phyloP scores from a whole-genome alignment of 2,113 vertebrate genomes.

The Lycocorax pyrrhopterus region DNA sequence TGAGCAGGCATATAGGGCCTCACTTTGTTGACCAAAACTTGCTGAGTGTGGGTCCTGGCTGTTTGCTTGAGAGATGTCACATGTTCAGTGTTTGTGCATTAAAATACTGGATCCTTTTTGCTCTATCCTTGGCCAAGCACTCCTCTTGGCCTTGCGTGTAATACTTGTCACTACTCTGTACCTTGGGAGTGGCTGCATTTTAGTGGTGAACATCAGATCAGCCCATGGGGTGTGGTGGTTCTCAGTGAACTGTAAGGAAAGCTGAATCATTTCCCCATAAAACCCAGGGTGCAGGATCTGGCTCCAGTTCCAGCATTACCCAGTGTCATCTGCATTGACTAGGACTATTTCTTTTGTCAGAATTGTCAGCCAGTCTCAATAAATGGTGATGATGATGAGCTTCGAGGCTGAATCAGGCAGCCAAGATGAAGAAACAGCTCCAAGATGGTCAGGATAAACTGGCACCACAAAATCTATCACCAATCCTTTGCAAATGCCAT shows the following conservation, averaged over 20 bases:
- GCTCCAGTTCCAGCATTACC: background rate
- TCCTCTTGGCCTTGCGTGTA: background rate
- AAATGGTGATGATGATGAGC: background rate
- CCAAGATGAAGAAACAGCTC: slow-evolving; percentile 16
- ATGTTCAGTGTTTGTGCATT: fast-evolving
- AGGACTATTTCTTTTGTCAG: background rate
- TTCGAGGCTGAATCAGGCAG: background rate
- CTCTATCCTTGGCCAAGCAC: background rate
- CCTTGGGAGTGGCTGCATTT: background rate
- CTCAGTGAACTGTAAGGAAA: background rate
- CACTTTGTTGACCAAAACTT: background rate
- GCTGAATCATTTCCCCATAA: background rate
- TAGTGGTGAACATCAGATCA: background rate
- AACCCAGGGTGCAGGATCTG: background rate
- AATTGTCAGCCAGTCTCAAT: background rate
- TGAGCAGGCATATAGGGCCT: background rate
- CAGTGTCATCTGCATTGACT: background rate
- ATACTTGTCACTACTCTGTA: background rate
- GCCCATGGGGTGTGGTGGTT: background rate
- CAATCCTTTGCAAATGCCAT: background rate
- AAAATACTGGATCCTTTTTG: background rate
- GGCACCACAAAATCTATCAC: background rate
- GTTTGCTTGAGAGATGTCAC: background rate
- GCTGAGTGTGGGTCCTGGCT: background rate
- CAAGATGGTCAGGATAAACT: background rate